Evolutionary conservation across 2,888 invertebrate genomes (phyloP), one percentile per base, ranked within the genome.

Genomic region (Plagodis dolabraria): DNA sequence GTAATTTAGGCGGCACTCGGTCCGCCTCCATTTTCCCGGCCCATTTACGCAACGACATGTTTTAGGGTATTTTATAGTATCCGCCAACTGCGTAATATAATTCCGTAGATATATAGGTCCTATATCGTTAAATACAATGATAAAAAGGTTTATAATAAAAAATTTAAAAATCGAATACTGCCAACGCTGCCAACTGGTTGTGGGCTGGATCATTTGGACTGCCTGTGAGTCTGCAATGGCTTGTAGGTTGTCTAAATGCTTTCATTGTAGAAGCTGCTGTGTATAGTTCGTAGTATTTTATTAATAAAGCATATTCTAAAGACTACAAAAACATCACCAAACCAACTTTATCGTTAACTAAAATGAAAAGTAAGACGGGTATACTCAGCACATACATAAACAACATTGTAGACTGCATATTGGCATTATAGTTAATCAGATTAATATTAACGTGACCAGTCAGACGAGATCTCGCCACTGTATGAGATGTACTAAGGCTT

Each of bases 351-450:
- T 52, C 52, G 48, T 60, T 48, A 52, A 52, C 35, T 33, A 9
- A 33, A 36, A 40, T 47, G 34, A 40, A 22, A 22, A 22, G 22
- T 22, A 22, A 22, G 22, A 22, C 22, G 33, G 6, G 12, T 1
- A 44, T 10, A 11, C 34, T 35, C 7, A 9, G 46, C 50, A 49
- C 47, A 35, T 57, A 60, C 53, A 61, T 57, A 61, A 51, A 48
- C 35, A 46, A 59, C 51, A 40, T 70, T 70, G 70, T 67, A 64
- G 64, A 65, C 59, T 73, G 47, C 58, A 62, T 73, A 80, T 83
- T 78, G 76, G 75, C 76, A 80, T 80, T 82, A 82, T 78, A 82
- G 80, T 80, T 86, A 83, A 87, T 88, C 86, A 82, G 85, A 86
- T 87, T 86, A 84, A 84, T 86, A 85, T 80, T 76, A 81, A 79